Evolutionary conservation across 53 echinoderm and acorn worm genomes (phyloP), one percentile per base, ranked within the genome.

Genomic region (Mesocentrotus franciscanus): DNA sequence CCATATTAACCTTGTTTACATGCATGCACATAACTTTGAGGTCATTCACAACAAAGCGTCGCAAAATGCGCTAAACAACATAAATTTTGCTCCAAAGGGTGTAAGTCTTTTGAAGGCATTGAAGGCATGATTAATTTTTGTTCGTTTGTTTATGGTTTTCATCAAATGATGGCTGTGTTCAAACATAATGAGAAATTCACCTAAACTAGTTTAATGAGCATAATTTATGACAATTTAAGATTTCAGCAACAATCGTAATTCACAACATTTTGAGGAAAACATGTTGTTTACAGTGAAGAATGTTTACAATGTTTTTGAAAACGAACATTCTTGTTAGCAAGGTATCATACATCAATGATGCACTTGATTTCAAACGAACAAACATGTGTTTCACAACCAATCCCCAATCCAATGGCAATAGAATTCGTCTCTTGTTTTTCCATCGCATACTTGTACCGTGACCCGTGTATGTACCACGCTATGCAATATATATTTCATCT

Each of bases 401-500:
- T 22, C 15, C 36, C 18, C 81, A 27, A 81, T 81, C 39, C 42
- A 81, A 20, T 81, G 18, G 39, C 81, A 36, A 18, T 17, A 39
- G 7, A 42, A 81, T 35, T 42, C 81, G 36, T 18, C 22, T 56
- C 34, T 87, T 87, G 58, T 87, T 87, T 20, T 87, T 87, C 59
- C 29, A 56, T 58, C 12, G 58, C 87, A 87, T 87, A 87, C 87
- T 87, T 58, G 0, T n/a, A 24, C 87, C 58, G 56, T 56, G 87
- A 84, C 87, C 87, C 57, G 12, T 57, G 57, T 59, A 58, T 27
- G 58, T 87, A 87, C 87, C 87, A 58, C 58, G 87, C 58, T 87
- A 27, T 58, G 56, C 27, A 58, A 87, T 87, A 87, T 87, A 87
- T 58, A 87, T 87, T 57, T 87, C 87, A 87, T 57, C 87, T 26